Evolutionary conservation across 2,113 vertebrate species (phyloP), one percentile per base, ranked within the genome.

Genomic region (Trichomycterus rosablanca): DNA sequence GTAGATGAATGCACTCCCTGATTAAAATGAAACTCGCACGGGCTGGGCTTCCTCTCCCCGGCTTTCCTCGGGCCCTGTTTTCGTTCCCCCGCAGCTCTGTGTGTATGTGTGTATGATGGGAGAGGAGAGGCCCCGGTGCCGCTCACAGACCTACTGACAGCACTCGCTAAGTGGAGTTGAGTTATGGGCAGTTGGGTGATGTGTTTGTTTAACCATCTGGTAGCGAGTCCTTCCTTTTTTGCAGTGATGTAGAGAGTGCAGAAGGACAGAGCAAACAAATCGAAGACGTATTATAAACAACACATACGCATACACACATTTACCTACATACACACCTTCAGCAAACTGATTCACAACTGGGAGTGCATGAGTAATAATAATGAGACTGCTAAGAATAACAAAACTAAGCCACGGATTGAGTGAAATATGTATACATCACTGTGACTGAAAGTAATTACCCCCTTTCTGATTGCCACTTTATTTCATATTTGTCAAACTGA

Each of bases 121-220:
- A 48, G 52, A 32, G 55, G 66, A 67, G 81, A 72, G 58, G 54
- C 72, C 57, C 61, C 74, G 32, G 75, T 58, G 64, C 67, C 63
- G 76, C 70, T 71, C 83, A 83, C 76, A 78, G 81, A 81, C 82
- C 81, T 55, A 81, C 72, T 87, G 87, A 88, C 85, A 87, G 70
- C 81, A 62, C 70, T 78, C 72, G 83, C 84, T 89, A 89, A 89
- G 84, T 88, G 85, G 86, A 84, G 83, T 81, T 88, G 87, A 88
- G 80, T 88, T 88, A 88, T 85, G 84, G 79, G 83, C 85, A 86
- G 85, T 82, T 83, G 82, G 82, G 76, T 68, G 84, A 87, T 85
- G 82, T 87, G 86, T 88, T 88, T 89, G 83, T 87, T 88, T 87
- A 86, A 86, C 82, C 85, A 86, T 88, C 81, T 87, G 85, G 83